Conservation (phyloP, 2,113 vertebrate species). For the Galbula dea region DNA sequence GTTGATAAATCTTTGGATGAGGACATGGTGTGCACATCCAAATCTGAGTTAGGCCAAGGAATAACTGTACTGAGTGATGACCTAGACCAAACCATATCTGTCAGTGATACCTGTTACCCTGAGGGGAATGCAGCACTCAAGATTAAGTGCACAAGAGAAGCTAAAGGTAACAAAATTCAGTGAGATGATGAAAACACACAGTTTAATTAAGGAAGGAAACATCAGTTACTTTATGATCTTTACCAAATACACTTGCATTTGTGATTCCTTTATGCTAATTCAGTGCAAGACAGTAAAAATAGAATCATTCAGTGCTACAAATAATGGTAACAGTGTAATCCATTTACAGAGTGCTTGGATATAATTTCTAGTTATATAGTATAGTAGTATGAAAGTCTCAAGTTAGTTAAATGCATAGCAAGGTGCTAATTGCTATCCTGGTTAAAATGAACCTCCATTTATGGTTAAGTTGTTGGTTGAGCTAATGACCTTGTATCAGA, state of each 20-base stretch:
- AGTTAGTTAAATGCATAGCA: not conserved
- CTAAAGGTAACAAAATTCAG: not conserved
- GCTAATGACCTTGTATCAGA: not conserved
- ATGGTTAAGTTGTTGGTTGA: not conserved
- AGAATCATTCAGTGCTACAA: not conserved
- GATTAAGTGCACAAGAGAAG: not conserved
- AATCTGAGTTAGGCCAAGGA: not conserved
- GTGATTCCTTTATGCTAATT: constrained; percentile 26
- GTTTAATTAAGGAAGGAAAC: not conserved
- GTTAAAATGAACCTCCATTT: not conserved
- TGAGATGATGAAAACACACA: not conserved
- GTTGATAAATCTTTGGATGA: not conserved
- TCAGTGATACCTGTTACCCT: not conserved
- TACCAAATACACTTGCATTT: not conserved
- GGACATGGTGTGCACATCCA: not conserved
- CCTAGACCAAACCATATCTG: not conserved
- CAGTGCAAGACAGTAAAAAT: constrained; percentile 16
- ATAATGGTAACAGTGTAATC: not conserved
- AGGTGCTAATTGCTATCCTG: not conserved
- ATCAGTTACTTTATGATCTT: not conserved
- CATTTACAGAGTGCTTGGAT: not conserved
- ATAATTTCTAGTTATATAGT: constrained; percentile 6
- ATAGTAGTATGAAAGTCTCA: not conserved
- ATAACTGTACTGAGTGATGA: not conserved
- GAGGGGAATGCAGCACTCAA: not conserved